Conservation (phyloP, 2,888 invertebrate genomes). For the Rhaphigaster nebulosa region DNA sequence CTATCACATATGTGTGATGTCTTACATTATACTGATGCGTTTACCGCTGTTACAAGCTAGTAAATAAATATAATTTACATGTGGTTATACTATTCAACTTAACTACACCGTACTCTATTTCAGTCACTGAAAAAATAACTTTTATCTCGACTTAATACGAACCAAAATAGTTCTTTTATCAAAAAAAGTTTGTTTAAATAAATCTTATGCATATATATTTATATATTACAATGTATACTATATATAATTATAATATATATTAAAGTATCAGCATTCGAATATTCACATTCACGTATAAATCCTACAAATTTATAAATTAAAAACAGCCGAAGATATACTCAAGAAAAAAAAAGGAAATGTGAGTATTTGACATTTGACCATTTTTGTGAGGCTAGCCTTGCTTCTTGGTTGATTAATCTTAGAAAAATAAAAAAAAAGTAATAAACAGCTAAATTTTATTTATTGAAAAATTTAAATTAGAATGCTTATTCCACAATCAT, state of each 20-base stretch:
- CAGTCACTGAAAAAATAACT: conserved; percentile 60
- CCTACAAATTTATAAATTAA: conserved; percentile 56
- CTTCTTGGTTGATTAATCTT: conserved; percentile 39
- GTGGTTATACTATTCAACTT: conserved; percentile 57
- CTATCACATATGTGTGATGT: conserved; percentile 59
- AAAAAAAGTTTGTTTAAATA: conserved; percentile 48
- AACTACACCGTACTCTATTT: conserved; percentile 57
- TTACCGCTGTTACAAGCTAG: conserved; percentile 53
- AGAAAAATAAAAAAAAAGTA: background rate
- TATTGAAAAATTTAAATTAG: background rate
- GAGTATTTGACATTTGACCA: conserved; percentile 55
- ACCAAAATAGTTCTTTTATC: conserved; percentile 54
- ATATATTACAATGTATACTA: conserved; percentile 54
- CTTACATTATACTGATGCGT: conserved; percentile 56
- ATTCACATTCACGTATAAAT: conserved; percentile 56
- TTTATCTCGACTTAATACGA: conserved; percentile 55
- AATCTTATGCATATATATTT: conserved; percentile 56
- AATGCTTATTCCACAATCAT: conserved; percentile 9
- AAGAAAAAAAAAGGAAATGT: conserved; percentile 55
- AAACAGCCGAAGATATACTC: conserved; percentile 57
- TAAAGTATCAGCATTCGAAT: conserved; percentile 53
- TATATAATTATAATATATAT: conserved; percentile 56
- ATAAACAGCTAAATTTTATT: background rate
- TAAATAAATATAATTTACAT: conserved; percentile 58
- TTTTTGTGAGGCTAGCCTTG: conserved; percentile 47